These are phyloP conservation scores for Hermodice carunculata DNA, from an alignment of 2,888 invertebrate genomes.

Conservation along the genomic window DNA sequence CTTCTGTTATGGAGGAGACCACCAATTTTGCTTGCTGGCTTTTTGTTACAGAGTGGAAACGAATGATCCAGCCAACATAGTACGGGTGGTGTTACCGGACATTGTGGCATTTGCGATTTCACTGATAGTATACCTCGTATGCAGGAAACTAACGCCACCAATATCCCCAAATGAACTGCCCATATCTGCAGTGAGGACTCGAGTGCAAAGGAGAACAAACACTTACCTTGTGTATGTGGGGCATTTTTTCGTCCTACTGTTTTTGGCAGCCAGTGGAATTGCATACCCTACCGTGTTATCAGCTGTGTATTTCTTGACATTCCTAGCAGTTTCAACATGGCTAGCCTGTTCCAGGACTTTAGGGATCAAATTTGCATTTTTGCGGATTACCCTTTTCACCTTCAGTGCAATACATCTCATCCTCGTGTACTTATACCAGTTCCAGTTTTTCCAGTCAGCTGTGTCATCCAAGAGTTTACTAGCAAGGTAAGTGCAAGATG, in stretches of 20 bases:
- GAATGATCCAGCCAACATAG: slow-evolving; percentile 43
- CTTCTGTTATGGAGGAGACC: no score
- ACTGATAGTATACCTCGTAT: slow-evolving; percentile 52
- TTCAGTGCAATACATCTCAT: slow-evolving; percentile 83
- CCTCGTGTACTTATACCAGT: slow-evolving; percentile 85
- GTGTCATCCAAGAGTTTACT: slow-evolving; percentile 79
- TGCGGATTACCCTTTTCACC: slow-evolving; percentile 69
- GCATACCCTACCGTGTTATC: slow-evolving; percentile 87
- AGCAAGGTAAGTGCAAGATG: slow-evolving; percentile 77
- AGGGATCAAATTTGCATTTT: slow-evolving; percentile 79
- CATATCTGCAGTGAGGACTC: slow-evolving; percentile 27
- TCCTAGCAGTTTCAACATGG: slow-evolving; percentile 83
- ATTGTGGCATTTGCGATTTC: slow-evolving; percentile 53
- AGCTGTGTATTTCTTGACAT: slow-evolving; percentile 88
- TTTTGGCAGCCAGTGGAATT: slow-evolving; percentile 73
- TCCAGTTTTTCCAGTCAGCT: slow-evolving; percentile 82
- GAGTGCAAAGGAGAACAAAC: slow-evolving; percentile 36
- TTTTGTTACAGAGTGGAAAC: slow-evolving; percentile 32
- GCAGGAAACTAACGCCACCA: slow-evolving; percentile 43
- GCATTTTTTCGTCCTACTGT: slow-evolving; percentile 50
- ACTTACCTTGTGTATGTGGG: slow-evolving; percentile 50
- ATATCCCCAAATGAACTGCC: no score
- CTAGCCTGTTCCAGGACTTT: slow-evolving; percentile 82
- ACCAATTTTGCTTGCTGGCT: neutral
- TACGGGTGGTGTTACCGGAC: slow-evolving; percentile 63